Evolutionary conservation across 2,113 vertebrate genomes (phyloP).

Genomic region (Indicator maculatus): DNA sequence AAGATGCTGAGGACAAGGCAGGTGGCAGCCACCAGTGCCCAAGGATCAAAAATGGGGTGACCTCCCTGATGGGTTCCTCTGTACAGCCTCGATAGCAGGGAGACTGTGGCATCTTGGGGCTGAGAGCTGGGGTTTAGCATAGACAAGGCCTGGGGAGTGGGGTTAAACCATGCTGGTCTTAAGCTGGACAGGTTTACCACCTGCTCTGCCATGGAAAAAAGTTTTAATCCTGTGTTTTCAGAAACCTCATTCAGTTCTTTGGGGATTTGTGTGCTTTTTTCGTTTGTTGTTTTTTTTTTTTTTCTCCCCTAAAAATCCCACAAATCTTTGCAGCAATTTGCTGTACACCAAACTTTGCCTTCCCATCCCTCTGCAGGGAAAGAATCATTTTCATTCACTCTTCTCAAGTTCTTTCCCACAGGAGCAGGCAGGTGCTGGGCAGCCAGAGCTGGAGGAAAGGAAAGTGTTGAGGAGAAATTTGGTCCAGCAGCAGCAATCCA

Average conservation of each 20-base stretch:
- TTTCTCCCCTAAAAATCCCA: background rate
- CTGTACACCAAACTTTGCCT: background rate
- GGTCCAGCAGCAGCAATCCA: background rate
- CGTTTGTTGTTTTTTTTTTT: background rate
- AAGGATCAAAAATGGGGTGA: background rate
- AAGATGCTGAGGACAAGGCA: background rate
- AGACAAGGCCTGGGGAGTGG: background rate
- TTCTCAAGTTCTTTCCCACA: background rate
- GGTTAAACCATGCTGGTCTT: background rate
- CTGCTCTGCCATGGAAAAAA: background rate
- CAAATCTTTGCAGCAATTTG: rapidly evolving
- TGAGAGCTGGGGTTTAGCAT: background rate
- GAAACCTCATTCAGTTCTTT: background rate
- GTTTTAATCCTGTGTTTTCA: background rate
- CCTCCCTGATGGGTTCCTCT: rapidly evolving
- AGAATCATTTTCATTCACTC: background rate
- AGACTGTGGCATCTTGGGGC: background rate
- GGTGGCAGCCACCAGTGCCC: background rate
- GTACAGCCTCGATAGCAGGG: background rate
- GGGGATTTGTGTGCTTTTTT: background rate
- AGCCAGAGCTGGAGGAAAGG: background rate
- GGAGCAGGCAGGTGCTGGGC: background rate
- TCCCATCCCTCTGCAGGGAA: background rate
- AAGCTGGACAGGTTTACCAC: background rate
- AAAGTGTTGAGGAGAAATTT: background rate